These are phyloP conservation scores for zebrafish (Danio rerio) DNA, from an alignment of 2,113 vertebrate genomes.

Conservation along the genomic window DNA sequence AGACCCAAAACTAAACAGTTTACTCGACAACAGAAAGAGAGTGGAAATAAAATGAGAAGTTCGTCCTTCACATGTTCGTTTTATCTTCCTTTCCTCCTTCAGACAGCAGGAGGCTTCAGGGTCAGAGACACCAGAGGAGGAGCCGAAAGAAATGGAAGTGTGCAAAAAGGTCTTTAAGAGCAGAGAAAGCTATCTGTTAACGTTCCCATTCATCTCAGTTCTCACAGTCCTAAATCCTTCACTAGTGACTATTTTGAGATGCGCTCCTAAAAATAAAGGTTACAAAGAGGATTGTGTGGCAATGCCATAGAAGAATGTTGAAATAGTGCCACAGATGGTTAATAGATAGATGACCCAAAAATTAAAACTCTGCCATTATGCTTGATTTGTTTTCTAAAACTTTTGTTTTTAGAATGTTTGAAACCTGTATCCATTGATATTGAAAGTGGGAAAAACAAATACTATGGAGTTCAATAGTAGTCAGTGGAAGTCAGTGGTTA, in stretches of 20 bases:
- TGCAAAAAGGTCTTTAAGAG: neutral
- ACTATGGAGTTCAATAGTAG: too few relatives aligned
- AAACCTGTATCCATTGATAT: too few relatives aligned
- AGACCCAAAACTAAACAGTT: slow-evolving; percentile 19
- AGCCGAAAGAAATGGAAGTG: slow-evolving; percentile 1
- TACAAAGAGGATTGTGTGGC: too few relatives aligned
- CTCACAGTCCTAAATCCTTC: neutral
- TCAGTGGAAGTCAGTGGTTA: too few relatives aligned
- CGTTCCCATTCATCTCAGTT: neutral
- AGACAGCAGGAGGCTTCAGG: slow-evolving; percentile 18
- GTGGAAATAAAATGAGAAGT: slow-evolving; percentile 4
- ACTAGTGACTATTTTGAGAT: neutral
- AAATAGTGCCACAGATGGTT: too few relatives aligned
- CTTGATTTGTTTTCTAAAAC: too few relatives aligned
- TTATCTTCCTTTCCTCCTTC: slow-evolving; percentile 7
- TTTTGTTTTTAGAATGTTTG: too few relatives aligned
- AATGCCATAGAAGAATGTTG: too few relatives aligned
- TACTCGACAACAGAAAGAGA: neutral
- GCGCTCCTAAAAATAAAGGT: neutral
- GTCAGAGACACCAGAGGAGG: neutral
- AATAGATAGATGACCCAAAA: too few relatives aligned
- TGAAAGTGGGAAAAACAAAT: too few relatives aligned
- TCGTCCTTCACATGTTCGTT: slow-evolving; percentile 7
- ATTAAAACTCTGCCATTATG: too few relatives aligned
- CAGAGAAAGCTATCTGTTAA: neutral